Base-by-base conservation (phyloP, 2,888 invertebrate species). In the Theretra japonica region DNA sequence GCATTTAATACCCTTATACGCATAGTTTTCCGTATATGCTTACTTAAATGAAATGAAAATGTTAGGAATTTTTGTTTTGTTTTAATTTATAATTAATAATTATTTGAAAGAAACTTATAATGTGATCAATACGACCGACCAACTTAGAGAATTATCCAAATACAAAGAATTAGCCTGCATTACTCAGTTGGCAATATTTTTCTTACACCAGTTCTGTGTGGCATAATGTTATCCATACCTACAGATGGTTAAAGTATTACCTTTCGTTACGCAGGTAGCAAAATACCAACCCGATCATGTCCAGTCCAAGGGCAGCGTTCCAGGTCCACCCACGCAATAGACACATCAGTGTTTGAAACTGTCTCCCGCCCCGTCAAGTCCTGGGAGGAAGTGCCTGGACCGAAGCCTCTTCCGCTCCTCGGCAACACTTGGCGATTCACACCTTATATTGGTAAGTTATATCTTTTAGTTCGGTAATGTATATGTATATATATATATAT, bases 371-470 rank as follows among this genome's bases (percentile, higher is more conserved):
- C 86, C 8, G 90, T 92, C 5, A 90, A 90, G 73, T 89, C 95
- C 23, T 96, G 96, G 91, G 89, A 93, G 0, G 90, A 95, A 41
- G 94, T 96, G 0, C 96, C 96, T 0, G 96, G 96, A 0, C 96
- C 96, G 0, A 95, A 92, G 77, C 95, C 95, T 0, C 75, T 95
- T n/a, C 96, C 96, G 0, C 70, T 96, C 0, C 81, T 96, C 11
- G 96, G 96, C 0, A 96, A 96, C 77, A 95, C 95, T 4, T 96
- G 96, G 96, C 88, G 95, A 77, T 96, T 96, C 78, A 90, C 95
- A 30, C 96, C 96, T 48, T 94, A 92, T 82, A 91, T 96, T 73
- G 96, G 96, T 96, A 86, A 91, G 94, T 82, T 5, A n/a, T n/a
- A n/a, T 4, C 53, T 53, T 53, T 53, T 53, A 53, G n/a, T n/a